phyloP scores from a whole-genome alignment of 2,888 invertebrate species.

The Melieria omissa region DNA sequence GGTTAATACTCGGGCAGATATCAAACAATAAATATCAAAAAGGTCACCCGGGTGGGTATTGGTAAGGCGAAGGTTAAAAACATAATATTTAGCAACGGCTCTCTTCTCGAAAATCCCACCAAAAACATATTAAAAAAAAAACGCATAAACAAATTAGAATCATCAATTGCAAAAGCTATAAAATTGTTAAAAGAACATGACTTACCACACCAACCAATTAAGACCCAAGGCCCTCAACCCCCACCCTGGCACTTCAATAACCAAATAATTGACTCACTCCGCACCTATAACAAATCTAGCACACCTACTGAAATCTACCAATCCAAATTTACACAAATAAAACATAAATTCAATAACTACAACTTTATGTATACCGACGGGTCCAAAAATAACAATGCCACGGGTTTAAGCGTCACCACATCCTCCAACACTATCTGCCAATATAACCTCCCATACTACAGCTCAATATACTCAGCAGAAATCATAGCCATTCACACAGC shows the following conservation, averaged over 20 bases:
- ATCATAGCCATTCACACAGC: no score
- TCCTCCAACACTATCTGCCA: no score
- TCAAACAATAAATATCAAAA: no score
- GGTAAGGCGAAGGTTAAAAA: no score
- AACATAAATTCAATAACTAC: neutral
- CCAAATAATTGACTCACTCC: neutral
- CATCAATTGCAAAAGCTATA: slow-evolving; percentile 1
- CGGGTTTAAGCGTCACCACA: no score
- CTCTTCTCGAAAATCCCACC: neutral
- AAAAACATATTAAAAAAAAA: slow-evolving; percentile 5
- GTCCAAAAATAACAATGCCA: neutral
- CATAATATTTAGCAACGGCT: neutral
- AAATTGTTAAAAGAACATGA: neutral
- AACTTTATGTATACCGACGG: neutral
- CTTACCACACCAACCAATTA: neutral
- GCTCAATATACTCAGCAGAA: no score
- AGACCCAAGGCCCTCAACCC: neutral
- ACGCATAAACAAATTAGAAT: neutral
- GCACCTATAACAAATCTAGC: neutral
- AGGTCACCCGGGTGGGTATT: no score
- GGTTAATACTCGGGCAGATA: no score
- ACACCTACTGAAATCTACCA: slow-evolving; percentile 6
- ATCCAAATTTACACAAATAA: neutral
- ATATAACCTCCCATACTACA: no score
- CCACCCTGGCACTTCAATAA: slow-evolving; percentile 1